These are phyloP conservation scores for Danionella dracula DNA, from an alignment of 2,797 vertebrate species.

Conservation along the genomic window DNA sequence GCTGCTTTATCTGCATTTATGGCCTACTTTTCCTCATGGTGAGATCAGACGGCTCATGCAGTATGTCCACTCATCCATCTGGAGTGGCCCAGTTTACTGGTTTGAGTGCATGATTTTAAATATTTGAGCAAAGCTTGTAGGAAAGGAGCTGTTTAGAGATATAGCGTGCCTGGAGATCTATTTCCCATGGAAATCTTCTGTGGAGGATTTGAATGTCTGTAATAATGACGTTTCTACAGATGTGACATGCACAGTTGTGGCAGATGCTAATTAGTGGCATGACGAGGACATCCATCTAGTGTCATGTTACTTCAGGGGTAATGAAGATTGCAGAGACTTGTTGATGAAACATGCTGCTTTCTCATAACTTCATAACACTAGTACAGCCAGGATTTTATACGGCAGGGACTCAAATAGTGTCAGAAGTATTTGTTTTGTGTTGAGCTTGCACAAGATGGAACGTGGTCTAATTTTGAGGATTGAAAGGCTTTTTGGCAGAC, in stretches of 20 bases:
- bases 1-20: constrained; percentile 11
- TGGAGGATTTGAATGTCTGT: neutral
- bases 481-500: too few species aligned
- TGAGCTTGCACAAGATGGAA: too few species aligned
- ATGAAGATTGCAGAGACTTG: too few species aligned
- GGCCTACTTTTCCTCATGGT: neutral
- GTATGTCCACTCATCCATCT: constrained; percentile 17
- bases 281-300: neutral
- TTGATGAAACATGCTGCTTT: too few species aligned
- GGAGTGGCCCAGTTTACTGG: constrained; percentile 20
- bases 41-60: neutral
- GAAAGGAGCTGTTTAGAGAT: neutral
- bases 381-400: too few species aligned
- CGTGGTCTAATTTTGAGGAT: too few species aligned
- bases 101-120: constrained; percentile 16
- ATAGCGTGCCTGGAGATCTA: neutral
- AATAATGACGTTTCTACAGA: neutral
- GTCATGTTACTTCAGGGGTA: neutral
- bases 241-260: neutral
- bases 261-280: neutral
- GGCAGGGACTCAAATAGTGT: neutral
- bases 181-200: neutral
- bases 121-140: constrained; percentile 8
- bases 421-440: neutral
- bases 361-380: too few species aligned